Conservation (phyloP, 2,888 invertebrate species). For the Pocota personata region DNA sequence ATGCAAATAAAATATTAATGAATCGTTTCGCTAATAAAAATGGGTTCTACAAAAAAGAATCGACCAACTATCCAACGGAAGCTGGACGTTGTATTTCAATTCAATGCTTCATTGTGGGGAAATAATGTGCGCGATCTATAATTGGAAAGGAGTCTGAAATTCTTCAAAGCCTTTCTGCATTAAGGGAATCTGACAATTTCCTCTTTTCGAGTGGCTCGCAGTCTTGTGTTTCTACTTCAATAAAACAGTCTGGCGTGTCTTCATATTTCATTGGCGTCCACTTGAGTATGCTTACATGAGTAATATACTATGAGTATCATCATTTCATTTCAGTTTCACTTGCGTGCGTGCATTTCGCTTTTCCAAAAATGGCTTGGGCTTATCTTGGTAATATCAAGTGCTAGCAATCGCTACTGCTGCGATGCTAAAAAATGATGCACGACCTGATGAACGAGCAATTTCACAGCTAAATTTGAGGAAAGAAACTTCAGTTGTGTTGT, state of each 20-base stretch:
- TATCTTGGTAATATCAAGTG: slow-evolving; percentile 9
- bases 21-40: slow-evolving; percentile 29
- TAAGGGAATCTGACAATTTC: slow-evolving; percentile 36
- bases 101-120: slow-evolving; percentile 16
- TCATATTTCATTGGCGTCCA: slow-evolving; percentile 30
- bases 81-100: slow-evolving; percentile 31
- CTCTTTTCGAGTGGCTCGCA: slow-evolving; percentile 19
- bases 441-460: slow-evolving; percentile 36
- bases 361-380: slow-evolving; percentile 4
- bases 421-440: slow-evolving; percentile 27
- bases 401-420: neutral
- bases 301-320: neutral
- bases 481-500: slow-evolving; percentile 9
- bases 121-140: slow-evolving; percentile 20
- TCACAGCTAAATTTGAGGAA: slow-evolving; percentile 44
- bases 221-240: neutral
- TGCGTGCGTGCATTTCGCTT: slow-evolving; percentile 29
- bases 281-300: neutral
- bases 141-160: slow-evolving; percentile 28
- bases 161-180: slow-evolving; percentile 19
- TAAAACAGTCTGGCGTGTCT: neutral
- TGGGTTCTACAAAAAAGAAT: neutral
- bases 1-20: slow-evolving; percentile 40
- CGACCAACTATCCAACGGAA: slow-evolving; percentile 30
- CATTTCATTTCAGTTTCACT: slow-evolving; percentile 42